Evolutionary conservation across 2,113 vertebrate species (phyloP).

Genomic region (Grallaria varia): DNA sequence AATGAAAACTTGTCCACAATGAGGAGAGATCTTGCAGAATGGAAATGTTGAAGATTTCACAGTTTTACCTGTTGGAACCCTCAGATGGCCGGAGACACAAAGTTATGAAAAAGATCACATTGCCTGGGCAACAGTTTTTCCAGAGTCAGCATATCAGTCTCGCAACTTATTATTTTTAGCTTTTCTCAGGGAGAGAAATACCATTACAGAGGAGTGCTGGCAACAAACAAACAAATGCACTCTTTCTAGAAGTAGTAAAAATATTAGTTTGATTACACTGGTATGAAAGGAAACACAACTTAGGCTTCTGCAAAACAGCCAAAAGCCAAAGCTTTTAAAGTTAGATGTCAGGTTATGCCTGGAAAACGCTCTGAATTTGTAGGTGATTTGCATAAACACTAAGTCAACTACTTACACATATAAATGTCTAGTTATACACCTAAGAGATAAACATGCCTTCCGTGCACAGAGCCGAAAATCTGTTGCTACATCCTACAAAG

Average conservation of each 20-base stretch:
- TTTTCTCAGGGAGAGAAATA: slow-evolving; percentile 9
- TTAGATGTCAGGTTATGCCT: background rate
- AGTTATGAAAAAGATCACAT: slow-evolving; percentile 25
- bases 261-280: background rate
- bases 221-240: background rate
- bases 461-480: background rate
- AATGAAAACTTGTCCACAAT: background rate
- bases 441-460: background rate
- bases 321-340: background rate
- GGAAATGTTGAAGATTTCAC: background rate
- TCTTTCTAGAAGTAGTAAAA: background rate
- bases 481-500: background rate
- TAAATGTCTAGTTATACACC: background rate
- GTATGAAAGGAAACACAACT: background rate
- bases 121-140: slow-evolving; percentile 50
- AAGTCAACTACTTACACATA: background rate
- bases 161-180: slow-evolving; percentile 46
- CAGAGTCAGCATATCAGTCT: slow-evolving; percentile 50
- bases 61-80: background rate
- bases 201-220: background rate
- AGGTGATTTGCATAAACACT: background rate
- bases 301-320: background rate
- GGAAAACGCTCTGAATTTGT: background rate
- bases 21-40: background rate
- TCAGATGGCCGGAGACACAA: background rate